Evolutionary conservation across 2,888 invertebrate species (phyloP).

Genomic region (Rotaria sp.): DNA sequence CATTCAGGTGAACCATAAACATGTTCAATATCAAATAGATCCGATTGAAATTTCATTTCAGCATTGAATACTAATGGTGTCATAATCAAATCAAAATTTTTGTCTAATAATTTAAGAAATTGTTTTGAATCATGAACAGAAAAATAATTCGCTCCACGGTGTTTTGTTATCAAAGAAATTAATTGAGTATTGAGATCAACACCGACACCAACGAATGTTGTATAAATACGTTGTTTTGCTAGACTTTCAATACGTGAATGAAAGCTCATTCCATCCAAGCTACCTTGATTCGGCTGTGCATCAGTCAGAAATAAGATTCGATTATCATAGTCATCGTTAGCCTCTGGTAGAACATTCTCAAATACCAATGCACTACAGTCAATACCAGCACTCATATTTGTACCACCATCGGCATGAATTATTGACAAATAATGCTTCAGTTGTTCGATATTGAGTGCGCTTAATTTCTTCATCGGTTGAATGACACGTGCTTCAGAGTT

Average conservation of each 20-base stretch:
- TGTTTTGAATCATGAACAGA: constrained; percentile 7
- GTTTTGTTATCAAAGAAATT: background rate
- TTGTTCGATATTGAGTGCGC: background rate
- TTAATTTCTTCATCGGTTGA: background rate
- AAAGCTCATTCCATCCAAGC: background rate
- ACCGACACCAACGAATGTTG: background rate
- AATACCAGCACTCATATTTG: background rate
- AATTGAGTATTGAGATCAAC: background rate
- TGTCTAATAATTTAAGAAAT: background rate
- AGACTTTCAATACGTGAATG: background rate
- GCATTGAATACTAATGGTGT: constrained; percentile 23
- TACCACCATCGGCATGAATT: background rate
- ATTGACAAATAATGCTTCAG: background rate
- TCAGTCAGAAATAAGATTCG: background rate
- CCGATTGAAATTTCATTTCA: background rate
- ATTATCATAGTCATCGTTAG: background rate
- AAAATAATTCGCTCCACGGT: constrained; percentile 1
- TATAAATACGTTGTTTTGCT: background rate
- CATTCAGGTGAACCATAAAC: constrained; percentile 27
- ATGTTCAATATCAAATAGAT: constrained; percentile 2
- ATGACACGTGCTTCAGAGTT: background rate
- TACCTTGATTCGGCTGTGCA: background rate
- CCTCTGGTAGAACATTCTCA: background rate
- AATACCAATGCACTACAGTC: background rate
- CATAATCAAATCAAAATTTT: background rate